Conservation (phyloP, 2,888 invertebrate genomes). For the Erebia palarica region DNA sequence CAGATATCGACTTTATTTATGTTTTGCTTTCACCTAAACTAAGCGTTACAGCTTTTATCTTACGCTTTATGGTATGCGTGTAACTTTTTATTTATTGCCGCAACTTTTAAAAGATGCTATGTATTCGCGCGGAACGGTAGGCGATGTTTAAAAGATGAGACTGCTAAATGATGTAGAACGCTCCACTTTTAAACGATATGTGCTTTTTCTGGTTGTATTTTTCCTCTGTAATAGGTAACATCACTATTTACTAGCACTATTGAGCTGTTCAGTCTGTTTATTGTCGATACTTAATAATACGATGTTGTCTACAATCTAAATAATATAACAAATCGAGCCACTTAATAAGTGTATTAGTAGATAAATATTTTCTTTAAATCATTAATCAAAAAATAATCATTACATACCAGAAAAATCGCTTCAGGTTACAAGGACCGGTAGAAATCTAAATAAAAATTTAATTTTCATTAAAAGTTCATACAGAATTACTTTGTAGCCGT, state of each 20-base stretch:
- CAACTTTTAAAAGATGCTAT: conserved; percentile 38
- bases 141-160: conserved; percentile 40
- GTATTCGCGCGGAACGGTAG: conserved; percentile 36
- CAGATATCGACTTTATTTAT: conserved; percentile 44
- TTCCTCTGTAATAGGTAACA: conserved; percentile 1
- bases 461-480: neutral
- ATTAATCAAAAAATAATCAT: too few relatives aligned
- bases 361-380: neutral
- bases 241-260: neutral
- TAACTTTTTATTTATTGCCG: conserved; percentile 38
- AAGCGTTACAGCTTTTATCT: conserved; percentile 37
- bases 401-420: too few relatives aligned
- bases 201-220: conserved; percentile 4
- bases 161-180: conserved; percentile 37
- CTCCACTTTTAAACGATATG: conserved; percentile 31
- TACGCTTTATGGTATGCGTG: conserved; percentile 35
- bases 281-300: neutral
- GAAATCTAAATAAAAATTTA: neutral
- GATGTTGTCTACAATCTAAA: neutral
- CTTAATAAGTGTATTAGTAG: neutral
- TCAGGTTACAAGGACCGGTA: neutral
- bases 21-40: conserved; percentile 36
- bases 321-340: neutral
- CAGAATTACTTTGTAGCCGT: neutral
- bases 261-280: conserved; percentile 1